Percentiles rank a stretch among this genome's conserved stretches.
Conservation (phyloP, 64 coral and sea anemone species). For the Stichodactyla helianthus region DNA sequence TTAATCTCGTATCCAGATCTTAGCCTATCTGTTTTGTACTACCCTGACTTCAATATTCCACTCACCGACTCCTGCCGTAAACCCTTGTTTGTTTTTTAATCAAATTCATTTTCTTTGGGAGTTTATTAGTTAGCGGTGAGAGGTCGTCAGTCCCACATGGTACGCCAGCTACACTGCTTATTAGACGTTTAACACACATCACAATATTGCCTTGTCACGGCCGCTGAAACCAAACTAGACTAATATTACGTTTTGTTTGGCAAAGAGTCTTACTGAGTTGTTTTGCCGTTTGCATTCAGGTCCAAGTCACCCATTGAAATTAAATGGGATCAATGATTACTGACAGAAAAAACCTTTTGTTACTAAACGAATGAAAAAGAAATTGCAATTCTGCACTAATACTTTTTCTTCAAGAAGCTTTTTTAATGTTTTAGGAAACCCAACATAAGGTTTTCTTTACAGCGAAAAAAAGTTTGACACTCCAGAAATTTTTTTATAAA, state of each 20-base stretch:
- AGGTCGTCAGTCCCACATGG: not conserved
- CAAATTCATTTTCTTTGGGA: not conserved
- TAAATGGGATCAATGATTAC: not conserved
- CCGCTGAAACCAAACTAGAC: not conserved
- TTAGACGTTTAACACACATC: not conserved
- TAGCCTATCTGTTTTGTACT: not conserved
- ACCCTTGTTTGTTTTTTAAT: not conserved
- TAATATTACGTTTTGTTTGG: not conserved
- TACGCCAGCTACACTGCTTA: not conserved
- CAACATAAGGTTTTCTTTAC: not conserved
- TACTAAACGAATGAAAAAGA: not conserved
- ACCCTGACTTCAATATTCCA: not conserved
- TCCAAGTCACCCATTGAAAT: not conserved
- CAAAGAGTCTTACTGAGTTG: not conserved
- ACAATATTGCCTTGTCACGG: conserved; percentile 1
- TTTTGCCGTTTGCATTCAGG: conserved; percentile 5
- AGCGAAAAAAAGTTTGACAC: not conserved
- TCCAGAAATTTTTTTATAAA: too few relatives aligned
- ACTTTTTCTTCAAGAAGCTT: not conserved
- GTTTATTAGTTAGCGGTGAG: too few relatives aligned
- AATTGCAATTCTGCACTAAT: not conserved
- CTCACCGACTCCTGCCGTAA: not conserved
- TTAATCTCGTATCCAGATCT: not conserved
- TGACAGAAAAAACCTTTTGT: not conserved
- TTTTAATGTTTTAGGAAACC: not conserved